Evolutionary conservation across 64 coral and sea anemone genomes (phyloP), one percentile per base, ranked within the genome.

Genomic region (Stichodactyla helianthus): DNA sequence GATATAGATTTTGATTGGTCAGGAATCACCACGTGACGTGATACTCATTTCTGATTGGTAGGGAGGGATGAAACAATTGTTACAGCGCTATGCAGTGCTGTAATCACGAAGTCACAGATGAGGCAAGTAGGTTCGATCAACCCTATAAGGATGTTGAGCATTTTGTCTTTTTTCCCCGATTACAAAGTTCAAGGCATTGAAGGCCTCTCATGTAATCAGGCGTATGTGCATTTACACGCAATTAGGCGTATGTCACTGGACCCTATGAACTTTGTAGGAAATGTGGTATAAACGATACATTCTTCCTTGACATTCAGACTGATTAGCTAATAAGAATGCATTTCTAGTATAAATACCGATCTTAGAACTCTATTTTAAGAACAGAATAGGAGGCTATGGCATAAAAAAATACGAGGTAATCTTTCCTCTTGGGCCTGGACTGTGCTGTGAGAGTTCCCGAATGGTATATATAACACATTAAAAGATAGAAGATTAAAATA

Each of bases 1-100:
- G 68, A 74, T 74, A 74, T 74, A 74, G 25, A 74, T 74, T 28
- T 74, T 74, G 23, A 74, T 74, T 74, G 68, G 68, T 31, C 27
- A 23, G 13, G 12, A 25, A 7, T 0, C 27, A 74, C 68, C 68
- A 74, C 8, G 20, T 74, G 68, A 74, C 26, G 25, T 26, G 1
- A 74, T n/a, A 74, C 20, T 74, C 5, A 11, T 23, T 74, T 74
- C 2, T 74, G 68, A 74, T 74, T 74, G 68, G 68, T 74, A 9
- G 23, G 17, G 2, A 74, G 25, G 26, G 68, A 26, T 74, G 68
- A 26, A 74, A 74, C 68, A 74, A 74, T 74, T 4, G 20, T 74
- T 25, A 26, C 27, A 74, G 68, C 26, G 68, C 25, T 74, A 74
- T 74, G 23, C 19, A 65, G 62, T 18, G 62, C 5, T n/a, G 25